These are phyloP conservation scores for Lanius ludovicianus DNA, from an alignment of 2,113 vertebrate species.

Conservation along the genomic window DNA sequence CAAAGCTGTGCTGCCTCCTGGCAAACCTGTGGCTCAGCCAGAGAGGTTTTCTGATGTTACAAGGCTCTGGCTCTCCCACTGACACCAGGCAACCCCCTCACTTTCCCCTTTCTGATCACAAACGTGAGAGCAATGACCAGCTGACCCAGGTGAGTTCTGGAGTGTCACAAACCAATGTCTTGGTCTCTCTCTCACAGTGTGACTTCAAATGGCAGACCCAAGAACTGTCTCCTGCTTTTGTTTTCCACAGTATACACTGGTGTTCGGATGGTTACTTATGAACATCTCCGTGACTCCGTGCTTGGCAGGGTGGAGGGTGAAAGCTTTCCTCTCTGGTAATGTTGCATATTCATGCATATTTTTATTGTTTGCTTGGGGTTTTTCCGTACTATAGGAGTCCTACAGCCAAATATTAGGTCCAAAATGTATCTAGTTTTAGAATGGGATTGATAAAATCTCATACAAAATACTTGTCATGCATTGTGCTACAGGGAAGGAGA, in stretches of 20 bases:
- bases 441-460: background rate
- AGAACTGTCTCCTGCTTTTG: background rate
- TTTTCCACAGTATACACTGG: slow-evolving; percentile 81
- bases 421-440: background rate
- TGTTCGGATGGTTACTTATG: slow-evolving; percentile 82
- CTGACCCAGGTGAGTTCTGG: background rate
- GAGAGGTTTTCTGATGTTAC: background rate
- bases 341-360: background rate
- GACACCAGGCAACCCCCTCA: background rate
- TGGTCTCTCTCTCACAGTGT: background rate
- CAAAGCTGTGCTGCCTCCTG: background rate
- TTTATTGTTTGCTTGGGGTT: background rate
- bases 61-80: background rate
- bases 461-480: background rate
- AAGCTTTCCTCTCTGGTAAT: slow-evolving; percentile 84
- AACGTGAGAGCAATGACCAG: background rate
- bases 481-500: background rate
- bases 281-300: slow-evolving; percentile 82
- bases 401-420: background rate
- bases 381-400: background rate
- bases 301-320: slow-evolving; percentile 76
- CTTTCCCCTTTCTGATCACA: background rate
- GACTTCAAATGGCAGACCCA: background rate
- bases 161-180: background rate
- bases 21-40: background rate